Evolutionary conservation across 2,888 invertebrate genomes (phyloP), one percentile per base, ranked within the genome.

Genomic region (Dasysyrphus albostriatus): DNA sequence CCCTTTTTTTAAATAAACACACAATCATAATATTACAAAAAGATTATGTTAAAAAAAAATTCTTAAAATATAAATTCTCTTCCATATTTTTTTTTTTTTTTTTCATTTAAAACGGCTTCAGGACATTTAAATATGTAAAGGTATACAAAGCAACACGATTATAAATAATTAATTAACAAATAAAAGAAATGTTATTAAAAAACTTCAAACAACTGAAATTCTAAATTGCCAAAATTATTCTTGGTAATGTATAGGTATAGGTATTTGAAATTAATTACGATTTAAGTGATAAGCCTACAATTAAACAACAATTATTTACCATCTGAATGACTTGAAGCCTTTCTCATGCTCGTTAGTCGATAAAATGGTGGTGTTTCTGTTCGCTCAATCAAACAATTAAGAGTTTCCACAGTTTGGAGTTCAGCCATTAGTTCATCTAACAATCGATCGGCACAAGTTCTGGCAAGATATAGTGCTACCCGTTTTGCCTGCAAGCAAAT

Each of bases 321-420:
- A 92, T 95, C 95, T 9, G 96, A 96, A 91, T 96, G 96, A 72
- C 97, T 97, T 14, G 97, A 97, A 32, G 97, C 96, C 92, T 98
- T 98, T 65, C 98, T 93, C 96, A 98, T 96, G 89, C 97, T 96
- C 3, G 98, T 98, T 90, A 99, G 95, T 49, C 99, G 95, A 93
- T 98, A 99, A 93, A 98, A 99, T 5, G 99, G 99, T 34, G 99
- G 98, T 0, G 99, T 98, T 94, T 99, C 99, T 0, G 98, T 99
- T 84, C 99, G 94, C 93, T 99, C 99, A 89, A 99, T 98, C 89
- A 98, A 94, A 92, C 98, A 98, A 93, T 98, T 98, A 74, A 99
- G 94, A 0, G 98, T 98, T 93, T 99, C 99, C 29, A 99, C 98
- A 0, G 98, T 98, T 93, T 98, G 98, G 88, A 99, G 94, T 93